Conservation (phyloP, 2,888 invertebrate genomes). For the Andrena marginata region DNA sequence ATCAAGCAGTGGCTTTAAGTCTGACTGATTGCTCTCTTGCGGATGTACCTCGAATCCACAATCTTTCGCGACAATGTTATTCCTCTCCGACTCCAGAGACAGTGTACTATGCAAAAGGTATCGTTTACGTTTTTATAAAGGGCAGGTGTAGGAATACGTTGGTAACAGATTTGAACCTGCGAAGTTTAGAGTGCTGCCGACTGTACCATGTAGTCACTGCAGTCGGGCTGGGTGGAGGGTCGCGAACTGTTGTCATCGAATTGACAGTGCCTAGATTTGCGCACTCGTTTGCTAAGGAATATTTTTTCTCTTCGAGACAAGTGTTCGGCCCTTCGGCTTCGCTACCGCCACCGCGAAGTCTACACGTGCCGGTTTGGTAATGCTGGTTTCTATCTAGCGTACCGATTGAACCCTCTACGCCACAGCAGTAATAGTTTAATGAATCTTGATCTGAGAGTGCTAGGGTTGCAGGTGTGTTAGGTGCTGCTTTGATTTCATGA, state of each 20-base stretch:
- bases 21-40: constrained; percentile 25
- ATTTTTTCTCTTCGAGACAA: constrained; percentile 43
- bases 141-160: not conserved
- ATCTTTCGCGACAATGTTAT: constrained; percentile 37
- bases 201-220: constrained; percentile 71
- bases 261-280: constrained; percentile 29
- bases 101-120: constrained; percentile 36
- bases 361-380: constrained; percentile 52
- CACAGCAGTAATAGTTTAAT: constrained; percentile 40
- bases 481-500: constrained; percentile 33
- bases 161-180: constrained; percentile 43
- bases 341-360: constrained; percentile 72
- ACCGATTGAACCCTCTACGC: constrained; percentile 43
- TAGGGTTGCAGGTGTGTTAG: constrained; percentile 7
- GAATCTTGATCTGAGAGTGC: constrained; percentile 5
- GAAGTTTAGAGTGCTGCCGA: constrained; percentile 54
- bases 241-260: constrained; percentile 52
- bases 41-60: constrained; percentile 28
- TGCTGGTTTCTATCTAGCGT: constrained; percentile 23
- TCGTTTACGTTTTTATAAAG: not conserved
- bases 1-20: constrained; percentile 25
- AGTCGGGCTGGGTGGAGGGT: constrained; percentile 56
- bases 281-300: constrained; percentile 51
- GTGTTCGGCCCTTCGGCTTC: constrained; percentile 41
- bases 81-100: constrained; percentile 37